Conservation (phyloP, 53 echinoderm and acorn worm species). For the Mesocentrotus franciscanus region DNA sequence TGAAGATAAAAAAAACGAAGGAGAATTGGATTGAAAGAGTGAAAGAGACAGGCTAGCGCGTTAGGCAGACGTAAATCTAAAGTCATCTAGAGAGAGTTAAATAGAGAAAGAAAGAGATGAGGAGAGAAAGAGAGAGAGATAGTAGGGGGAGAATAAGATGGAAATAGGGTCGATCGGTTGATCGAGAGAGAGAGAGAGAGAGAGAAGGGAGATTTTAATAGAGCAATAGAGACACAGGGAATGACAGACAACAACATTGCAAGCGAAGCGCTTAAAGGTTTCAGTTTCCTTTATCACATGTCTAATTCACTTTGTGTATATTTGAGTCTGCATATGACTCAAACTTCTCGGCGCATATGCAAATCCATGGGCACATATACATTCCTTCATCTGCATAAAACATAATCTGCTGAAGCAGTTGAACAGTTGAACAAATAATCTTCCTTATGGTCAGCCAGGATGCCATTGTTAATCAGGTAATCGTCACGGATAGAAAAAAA, state of each 20-base stretch:
- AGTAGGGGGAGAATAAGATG: neutral
- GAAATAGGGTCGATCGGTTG: too few relatives aligned
- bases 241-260: too few relatives aligned
- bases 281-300: too few relatives aligned
- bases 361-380: neutral
- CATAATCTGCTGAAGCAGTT: neutral
- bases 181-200: too few relatives aligned
- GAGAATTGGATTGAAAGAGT: neutral
- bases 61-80: neutral
- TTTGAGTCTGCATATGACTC: neutral
- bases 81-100: neutral
- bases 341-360: neutral
- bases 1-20: constrained; percentile 21
- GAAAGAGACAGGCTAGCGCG: neutral
- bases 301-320: too few relatives aligned
- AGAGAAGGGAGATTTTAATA: too few relatives aligned
- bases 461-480: too few relatives aligned
- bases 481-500: neutral
- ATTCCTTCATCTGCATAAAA: too few relatives aligned
- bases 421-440: neutral
- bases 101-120: neutral
- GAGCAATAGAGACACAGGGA: too few relatives aligned
- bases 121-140: neutral
- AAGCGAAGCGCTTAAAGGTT: too few relatives aligned
- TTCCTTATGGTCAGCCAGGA: too few relatives aligned